A percentile compares a stretch with the other conserved stretches of the same genome.
Conservation (phyloP, 2,888 invertebrate species). For the Melinopterus prodromus region DNA sequence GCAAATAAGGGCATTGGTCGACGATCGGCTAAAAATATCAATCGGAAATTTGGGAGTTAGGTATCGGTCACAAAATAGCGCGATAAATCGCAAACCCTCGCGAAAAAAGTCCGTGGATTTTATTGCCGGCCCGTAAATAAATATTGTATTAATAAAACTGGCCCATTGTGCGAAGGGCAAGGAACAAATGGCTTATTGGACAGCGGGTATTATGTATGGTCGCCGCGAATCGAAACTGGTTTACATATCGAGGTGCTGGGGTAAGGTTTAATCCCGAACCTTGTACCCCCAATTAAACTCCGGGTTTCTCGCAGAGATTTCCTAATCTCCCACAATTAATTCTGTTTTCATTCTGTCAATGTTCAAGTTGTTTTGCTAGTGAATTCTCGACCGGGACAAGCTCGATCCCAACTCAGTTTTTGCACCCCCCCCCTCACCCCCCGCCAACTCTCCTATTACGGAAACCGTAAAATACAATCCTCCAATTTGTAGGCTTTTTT, state of each 20-base stretch:
- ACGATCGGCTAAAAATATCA: neutral
- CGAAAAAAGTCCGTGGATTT: no score
- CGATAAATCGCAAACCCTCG: no score
- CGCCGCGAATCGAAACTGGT: constrained; percentile 16
- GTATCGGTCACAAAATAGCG: neutral
- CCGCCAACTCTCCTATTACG: constrained; percentile 14
- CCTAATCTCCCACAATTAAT: constrained; percentile 42
- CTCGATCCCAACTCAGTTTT: neutral
- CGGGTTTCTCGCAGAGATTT: constrained; percentile 42
- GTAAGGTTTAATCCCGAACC: constrained; percentile 31
- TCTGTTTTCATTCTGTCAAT: constrained; percentile 40
- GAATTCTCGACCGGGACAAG: neutral
- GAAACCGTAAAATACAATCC: neutral
- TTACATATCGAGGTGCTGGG: constrained; percentile 31
- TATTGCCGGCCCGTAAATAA: no score
- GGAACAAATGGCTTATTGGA: neutral
- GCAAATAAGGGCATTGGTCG: neutral
- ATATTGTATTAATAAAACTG: neutral
- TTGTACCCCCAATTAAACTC: constrained; percentile 41
- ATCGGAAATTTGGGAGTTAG: neutral
- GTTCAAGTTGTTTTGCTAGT: constrained; percentile 7
- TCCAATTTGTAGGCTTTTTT: neutral
- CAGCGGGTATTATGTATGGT: neutral
- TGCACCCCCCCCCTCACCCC: neutral
- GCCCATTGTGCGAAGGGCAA: neutral